phyloP scores from a whole-genome alignment of 2,113 vertebrate species.

The Hemichromis elongatus region DNA sequence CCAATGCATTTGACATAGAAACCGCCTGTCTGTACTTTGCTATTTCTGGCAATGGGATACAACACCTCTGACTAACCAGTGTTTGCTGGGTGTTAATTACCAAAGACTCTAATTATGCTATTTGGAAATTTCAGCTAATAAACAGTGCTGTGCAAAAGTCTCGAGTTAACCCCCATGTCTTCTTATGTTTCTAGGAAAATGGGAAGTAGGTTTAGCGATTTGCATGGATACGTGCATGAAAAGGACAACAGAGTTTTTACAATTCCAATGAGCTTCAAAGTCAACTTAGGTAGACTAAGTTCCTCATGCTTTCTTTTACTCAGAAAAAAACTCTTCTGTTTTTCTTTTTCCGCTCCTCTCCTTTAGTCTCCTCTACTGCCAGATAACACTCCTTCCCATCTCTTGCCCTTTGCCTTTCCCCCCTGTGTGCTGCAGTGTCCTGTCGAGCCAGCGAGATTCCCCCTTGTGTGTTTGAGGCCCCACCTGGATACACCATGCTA shows the following conservation, averaged over 20 bases:
- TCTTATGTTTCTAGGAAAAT: not conserved
- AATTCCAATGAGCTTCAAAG: not conserved
- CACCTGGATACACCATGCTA: constrained; percentile 87
- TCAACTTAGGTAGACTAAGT: too few relatives aligned
- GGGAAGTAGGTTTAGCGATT: not conserved
- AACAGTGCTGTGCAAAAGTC: not conserved
- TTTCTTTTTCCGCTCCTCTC: not conserved
- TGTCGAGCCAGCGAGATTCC: constrained; percentile 89
- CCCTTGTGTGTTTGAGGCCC: constrained; percentile 86
- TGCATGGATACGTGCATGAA: not conserved
- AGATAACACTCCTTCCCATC: constrained; percentile 1
- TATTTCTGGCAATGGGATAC: not conserved
- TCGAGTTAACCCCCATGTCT: not conserved
- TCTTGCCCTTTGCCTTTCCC: constrained; percentile 30
- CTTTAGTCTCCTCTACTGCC: not conserved
- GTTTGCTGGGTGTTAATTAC: not conserved
- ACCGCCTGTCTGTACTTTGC: not conserved
- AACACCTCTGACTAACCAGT: not conserved
- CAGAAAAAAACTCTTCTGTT: not conserved
- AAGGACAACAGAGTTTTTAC: not conserved
- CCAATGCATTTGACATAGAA: not conserved
- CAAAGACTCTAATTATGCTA: not conserved
- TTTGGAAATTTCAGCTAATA: not conserved
- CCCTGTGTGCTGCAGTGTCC: constrained; percentile 72
- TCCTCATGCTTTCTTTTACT: not conserved